These are phyloP conservation scores for Erebia ligea DNA, from an alignment of 2,888 invertebrate species.

Conservation along the genomic window DNA sequence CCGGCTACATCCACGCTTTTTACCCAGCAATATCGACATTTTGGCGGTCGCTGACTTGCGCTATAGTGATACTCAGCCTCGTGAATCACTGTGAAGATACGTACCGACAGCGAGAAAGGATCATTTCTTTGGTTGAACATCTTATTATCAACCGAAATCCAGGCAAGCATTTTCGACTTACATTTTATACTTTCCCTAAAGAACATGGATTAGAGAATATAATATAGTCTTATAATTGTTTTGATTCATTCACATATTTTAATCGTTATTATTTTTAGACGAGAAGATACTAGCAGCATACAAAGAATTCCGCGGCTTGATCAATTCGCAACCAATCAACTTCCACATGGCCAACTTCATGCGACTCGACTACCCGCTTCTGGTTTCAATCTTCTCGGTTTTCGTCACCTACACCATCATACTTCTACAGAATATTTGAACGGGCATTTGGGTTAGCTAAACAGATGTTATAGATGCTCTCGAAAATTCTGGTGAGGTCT, in stretches of 20 bases:
- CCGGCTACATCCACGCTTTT: conserved; percentile 45
- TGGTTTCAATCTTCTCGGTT: conserved; percentile 64
- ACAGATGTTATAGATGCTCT: not conserved
- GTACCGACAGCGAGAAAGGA: conserved; percentile 57
- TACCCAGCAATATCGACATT: conserved; percentile 56
- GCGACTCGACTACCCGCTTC: conserved; percentile 57
- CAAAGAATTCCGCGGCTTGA: conserved; percentile 52
- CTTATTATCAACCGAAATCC: conserved; percentile 59
- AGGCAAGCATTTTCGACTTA: conserved; percentile 48
- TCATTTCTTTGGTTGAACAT: conserved; percentile 59
- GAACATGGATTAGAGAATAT: no score
- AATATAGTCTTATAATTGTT: no score
- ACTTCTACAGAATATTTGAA: conserved; percentile 56
- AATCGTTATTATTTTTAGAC: conserved; percentile 47
- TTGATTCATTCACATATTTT: no score
- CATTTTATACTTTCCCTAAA: conserved; percentile 26
- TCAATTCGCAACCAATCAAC: conserved; percentile 55
- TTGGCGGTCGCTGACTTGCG: conserved; percentile 56
- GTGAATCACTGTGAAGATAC: conserved; percentile 56
- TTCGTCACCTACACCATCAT: conserved; percentile 71
- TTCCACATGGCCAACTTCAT: conserved; percentile 66
- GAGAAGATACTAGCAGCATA: conserved; percentile 49
- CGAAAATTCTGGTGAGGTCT: not conserved
- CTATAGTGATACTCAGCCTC: conserved; percentile 52
- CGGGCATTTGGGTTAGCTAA: not conserved